Conservation (phyloP, 2,113 vertebrate species). For the Herpetotheres cachinnans region DNA sequence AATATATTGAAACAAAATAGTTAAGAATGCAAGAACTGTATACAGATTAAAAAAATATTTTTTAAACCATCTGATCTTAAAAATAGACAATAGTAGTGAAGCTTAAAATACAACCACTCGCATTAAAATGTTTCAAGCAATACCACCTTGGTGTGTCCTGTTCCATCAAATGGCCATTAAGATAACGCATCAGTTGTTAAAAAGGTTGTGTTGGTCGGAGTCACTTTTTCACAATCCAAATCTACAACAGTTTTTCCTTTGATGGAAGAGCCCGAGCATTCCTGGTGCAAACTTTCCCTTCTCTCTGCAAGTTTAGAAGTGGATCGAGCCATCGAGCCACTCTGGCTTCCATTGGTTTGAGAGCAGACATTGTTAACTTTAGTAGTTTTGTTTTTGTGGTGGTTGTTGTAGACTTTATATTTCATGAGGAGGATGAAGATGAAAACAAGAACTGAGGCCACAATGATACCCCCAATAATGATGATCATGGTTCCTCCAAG, state of each 20-base stretch:
- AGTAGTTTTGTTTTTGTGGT: constrained; percentile 77
- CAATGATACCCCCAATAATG: constrained; percentile 93
- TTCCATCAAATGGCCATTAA: not conserved
- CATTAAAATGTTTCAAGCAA: not conserved
- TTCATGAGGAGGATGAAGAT: constrained; percentile 93
- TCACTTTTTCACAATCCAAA: constrained; percentile 6
- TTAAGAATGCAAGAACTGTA: constrained; percentile 52
- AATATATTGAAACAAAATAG: constrained; percentile 61
- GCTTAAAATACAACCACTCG: constrained; percentile 42
- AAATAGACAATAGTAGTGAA: constrained; percentile 66
- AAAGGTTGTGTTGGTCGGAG: not conserved
- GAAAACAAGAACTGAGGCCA: constrained; percentile 91
- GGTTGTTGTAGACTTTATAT: constrained; percentile 89
- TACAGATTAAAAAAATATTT: constrained; percentile 67
- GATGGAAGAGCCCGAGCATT: constrained; percentile 19
- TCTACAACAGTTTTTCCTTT: constrained; percentile 22
- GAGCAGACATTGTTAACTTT: constrained; percentile 72
- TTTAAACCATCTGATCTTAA: constrained; percentile 69
- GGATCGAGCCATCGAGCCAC: constrained; percentile 71
- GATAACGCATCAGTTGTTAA: not conserved
- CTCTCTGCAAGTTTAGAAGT: constrained; percentile 61
- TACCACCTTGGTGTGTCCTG: not conserved
- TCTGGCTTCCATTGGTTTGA: constrained; percentile 80
- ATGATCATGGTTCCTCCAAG: constrained; percentile 96
- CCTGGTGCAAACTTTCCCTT: constrained; percentile 14